Evolutionary conservation across 2,797 vertebrate species (phyloP), one percentile per base, ranked within the genome.

Genomic region (Pteronotus mesoamericanus): DNA sequence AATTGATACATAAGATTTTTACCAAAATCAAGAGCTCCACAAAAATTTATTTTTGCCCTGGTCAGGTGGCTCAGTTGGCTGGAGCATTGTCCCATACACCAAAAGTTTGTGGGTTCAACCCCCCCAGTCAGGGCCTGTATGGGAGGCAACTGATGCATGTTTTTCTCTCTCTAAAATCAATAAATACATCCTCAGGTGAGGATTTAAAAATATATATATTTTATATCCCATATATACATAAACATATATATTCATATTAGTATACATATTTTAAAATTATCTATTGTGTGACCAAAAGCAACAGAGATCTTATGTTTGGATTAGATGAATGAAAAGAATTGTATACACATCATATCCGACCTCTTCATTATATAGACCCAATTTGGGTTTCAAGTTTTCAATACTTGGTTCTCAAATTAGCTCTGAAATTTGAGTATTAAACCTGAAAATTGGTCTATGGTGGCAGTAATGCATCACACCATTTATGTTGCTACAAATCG

Each of bases 241-340:
- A 74, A 92, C 8, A 77, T 34, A 72, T 15, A n/a, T 22, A 92
- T 84, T 78, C n/a, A 55, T 68, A 48, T 55, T 68, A 72, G 1
- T 89, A 89, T 57, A 75, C 61, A 74, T 75, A 46, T 59, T 95
- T 94, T 48, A 24, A 61, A 77, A 64, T 74, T 57, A 87, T 10
- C n/a, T 53, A 90, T 90, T 74, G 32, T 79, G 12, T 71, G 32
- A 84, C 75, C 48, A 86, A 97, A 96, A 84, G 59, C 32, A 64
- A 94, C 32, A 61, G 46, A 53, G 15, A 83, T 44, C 22, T 75
- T 66, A 37, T 7, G 21, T 21, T 44, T 53, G 48, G 39, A 84
- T 55, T 51, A 72, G 74, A 59, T 18, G 21, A 21, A 95, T 57
- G 32, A 83, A 84, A 93, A 91, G n/a, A 91, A 86, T 0, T 78